These are phyloP conservation scores for Diploptera punctata DNA, from an alignment of 2,888 invertebrate genomes.

Conservation along the genomic window DNA sequence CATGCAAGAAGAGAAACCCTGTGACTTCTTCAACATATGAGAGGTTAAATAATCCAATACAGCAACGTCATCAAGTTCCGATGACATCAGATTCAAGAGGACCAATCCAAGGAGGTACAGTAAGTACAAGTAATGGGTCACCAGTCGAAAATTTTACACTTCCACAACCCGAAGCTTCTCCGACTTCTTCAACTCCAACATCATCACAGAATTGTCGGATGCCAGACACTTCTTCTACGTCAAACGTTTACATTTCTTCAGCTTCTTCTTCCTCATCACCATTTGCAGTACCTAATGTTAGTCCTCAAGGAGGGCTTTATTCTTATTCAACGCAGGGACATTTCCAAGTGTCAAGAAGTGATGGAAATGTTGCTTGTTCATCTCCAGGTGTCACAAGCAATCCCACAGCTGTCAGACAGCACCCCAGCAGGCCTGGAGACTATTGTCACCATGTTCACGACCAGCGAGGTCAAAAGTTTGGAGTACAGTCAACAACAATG, in stretches of 20 bases:
- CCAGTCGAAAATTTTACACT: constrained; percentile 36
- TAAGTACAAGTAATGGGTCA: constrained; percentile 79
- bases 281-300: constrained; percentile 35
- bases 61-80: constrained; percentile 14
- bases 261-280: constrained; percentile 41
- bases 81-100: constrained; percentile 56
- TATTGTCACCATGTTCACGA: constrained; percentile 34
- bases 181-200: constrained; percentile 29
- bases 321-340: constrained; percentile 30
- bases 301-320: constrained; percentile 36
- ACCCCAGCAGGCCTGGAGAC: constrained; percentile 10
- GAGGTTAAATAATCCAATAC: constrained; percentile 6
- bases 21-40: constrained; percentile 72
- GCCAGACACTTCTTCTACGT: constrained; percentile 24
- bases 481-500: constrained; percentile 48
- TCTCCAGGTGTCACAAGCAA: constrained; percentile 16
- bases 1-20: constrained; percentile 57
- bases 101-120: constrained; percentile 84
- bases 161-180: constrained; percentile 36
- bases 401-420: background rate
- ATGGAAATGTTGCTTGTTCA: constrained; percentile 15
- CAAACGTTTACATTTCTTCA: constrained; percentile 33
- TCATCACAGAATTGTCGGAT: constrained; percentile 28
- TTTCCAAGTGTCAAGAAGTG: constrained; percentile 24
- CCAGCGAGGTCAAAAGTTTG: constrained; percentile 25